Evolutionary conservation across 2,888 invertebrate genomes (phyloP), one percentile per base, ranked within the genome.

Genomic region (Drosophila trichaetosa): DNA sequence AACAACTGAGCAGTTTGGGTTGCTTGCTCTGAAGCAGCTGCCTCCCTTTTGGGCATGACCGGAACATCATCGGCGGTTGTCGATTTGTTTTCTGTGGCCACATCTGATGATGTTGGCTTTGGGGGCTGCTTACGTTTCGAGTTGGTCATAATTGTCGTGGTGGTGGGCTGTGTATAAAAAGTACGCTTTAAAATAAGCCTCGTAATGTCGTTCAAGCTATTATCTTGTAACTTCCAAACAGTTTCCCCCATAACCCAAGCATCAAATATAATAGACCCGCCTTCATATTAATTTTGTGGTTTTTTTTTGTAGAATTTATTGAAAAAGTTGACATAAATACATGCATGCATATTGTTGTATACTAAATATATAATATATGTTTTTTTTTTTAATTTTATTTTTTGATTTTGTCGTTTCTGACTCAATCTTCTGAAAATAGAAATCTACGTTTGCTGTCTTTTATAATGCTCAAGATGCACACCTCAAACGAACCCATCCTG

Each of bases 281-380:
- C 13, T 10, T 38, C 8, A n/a, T 36, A 8, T 27, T 33, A 18
- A 11, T 11, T 18, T 34, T 54, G 69, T 56, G 36, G 40, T 52
- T 69, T 71, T 58, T 59, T 88, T 85, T 84, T 83, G 78, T 83
- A 84, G 87, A 90, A 91, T 91, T 92, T 92, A 92, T 92, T 92
- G 87, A 92, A 91, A 91, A 91, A 92, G 89, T 91, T 90, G 92
- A 91, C 91, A 92, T 91, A 92, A 91, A 92, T 91, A 92, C 91
- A 91, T 91, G 92, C 92, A 91, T 91, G 91, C 92, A 89, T 91
- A 91, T 88, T 90, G 87, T 83, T 89, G 79, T 90, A 91, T 91
- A 91, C 91, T 91, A 92, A 91, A 90, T 91, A 91, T 90, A 85
- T 90, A 90, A 91, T 91, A 91, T 91, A 90, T 91, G 89, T 83